These are phyloP conservation scores for Platichthys stellatus DNA, from an alignment of 2,113 vertebrate species.

Conservation along the genomic window DNA sequence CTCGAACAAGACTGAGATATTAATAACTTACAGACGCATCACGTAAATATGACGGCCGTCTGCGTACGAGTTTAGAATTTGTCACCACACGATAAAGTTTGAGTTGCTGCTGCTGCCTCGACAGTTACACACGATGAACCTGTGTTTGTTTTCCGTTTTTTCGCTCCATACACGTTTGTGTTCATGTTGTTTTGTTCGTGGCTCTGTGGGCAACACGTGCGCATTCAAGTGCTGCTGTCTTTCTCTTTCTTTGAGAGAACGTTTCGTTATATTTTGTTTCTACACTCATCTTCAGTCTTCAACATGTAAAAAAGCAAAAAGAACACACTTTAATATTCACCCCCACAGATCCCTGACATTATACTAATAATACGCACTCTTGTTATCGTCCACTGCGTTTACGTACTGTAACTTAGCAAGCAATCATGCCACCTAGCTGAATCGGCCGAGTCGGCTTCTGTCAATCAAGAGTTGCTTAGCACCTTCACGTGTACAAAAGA, in stretches of 20 bases:
- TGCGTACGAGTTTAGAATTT: too few relatives aligned
- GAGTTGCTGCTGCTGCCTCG: neutral
- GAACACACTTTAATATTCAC: slow-evolving; percentile 29
- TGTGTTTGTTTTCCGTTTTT: neutral
- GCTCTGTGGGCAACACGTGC: slow-evolving; percentile 81
- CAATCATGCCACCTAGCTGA: slow-evolving; percentile 84
- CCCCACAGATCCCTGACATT: slow-evolving; percentile 62
- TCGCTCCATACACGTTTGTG: too few relatives aligned
- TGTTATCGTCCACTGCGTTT: slow-evolving; percentile 37
- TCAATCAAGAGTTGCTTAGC: slow-evolving; percentile 90
- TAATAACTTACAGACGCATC: too few relatives aligned
- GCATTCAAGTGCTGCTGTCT: slow-evolving; percentile 73
- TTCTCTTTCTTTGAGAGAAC: neutral
- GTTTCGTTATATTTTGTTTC: neutral
- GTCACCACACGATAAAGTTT: neutral
- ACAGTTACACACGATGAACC: neutral
- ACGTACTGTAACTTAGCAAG: slow-evolving; percentile 84
- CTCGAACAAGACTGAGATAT: neutral
- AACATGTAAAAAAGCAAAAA: slow-evolving; percentile 1
- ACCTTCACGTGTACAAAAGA: slow-evolving; percentile 92
- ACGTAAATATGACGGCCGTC: too few relatives aligned
- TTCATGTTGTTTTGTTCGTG: slow-evolving; percentile 52
- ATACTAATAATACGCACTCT: slow-evolving; percentile 62
- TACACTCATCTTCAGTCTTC: neutral
- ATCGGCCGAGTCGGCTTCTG: slow-evolving; percentile 75